These are phyloP conservation scores for Callyntrura guangdongensis DNA, from an alignment of 2,888 invertebrate species.

Conservation along the genomic window DNA sequence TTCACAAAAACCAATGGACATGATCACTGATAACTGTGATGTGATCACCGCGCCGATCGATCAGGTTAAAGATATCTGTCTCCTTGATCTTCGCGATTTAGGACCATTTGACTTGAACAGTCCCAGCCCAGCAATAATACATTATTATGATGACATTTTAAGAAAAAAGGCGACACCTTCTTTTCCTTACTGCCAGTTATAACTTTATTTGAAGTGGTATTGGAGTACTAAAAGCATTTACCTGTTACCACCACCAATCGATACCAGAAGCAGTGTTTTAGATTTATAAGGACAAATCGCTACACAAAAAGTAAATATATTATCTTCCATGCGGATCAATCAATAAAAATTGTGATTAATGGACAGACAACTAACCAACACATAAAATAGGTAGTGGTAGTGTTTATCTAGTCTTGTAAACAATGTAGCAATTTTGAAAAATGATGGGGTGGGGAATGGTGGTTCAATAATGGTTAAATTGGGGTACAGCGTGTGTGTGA, in stretches of 20 bases:
- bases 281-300: neutral
- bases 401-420: too few species aligned
- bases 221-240: too few species aligned
- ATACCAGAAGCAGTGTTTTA: slow-evolving; percentile 5
- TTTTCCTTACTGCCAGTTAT: neutral
- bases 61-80: neutral
- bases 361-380: neutral
- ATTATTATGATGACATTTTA: too few species aligned
- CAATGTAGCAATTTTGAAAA: neutral
- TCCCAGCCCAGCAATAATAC: neutral
- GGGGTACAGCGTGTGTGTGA: neutral
- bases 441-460: neutral
- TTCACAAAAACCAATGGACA: too few species aligned
- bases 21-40: neutral
- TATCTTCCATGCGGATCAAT: slow-evolving; percentile 20
- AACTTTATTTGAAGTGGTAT: neutral
- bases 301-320: neutral
- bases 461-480: neutral
- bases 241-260: too few species aligned
- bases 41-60: neutral
- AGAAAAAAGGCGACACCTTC: slow-evolving; percentile 9
- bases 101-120: neutral
- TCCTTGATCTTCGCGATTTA: slow-evolving; percentile 38
- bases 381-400: neutral
- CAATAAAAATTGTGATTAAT: slow-evolving; percentile 33